Evolutionary conservation across 1,140 invertebrate species (phyloP), one percentile per base, ranked within the genome.

Genomic region (Cotesia glomerata): DNA sequence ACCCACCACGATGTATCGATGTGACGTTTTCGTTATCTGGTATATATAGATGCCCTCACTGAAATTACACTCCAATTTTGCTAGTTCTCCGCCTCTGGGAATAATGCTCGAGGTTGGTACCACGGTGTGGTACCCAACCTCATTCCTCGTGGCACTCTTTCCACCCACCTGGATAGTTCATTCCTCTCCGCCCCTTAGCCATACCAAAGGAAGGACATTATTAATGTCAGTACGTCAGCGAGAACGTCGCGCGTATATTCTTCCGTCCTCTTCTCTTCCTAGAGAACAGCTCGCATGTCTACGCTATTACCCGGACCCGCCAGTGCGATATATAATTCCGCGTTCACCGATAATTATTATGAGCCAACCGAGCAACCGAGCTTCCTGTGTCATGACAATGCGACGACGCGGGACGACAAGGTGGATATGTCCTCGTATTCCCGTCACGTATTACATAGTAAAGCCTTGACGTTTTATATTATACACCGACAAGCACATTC

Each of bases 261-360:
- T 66, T 69, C 14, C 69, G 73, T 70, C 52, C 68, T 71, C 13
- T 70, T 36, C 68, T 71, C 13, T 18, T 54, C n/a, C 52, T 54
- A 68, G 71, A 71, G 67, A 34, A 45, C 36, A 51, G 65, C 36
- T 75, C 69, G 74, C 74, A 75, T 75, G 74, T 75, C 70, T 75
- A 39, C 45, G 62, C 51, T 69, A 72, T 75, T 72, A 75, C 69
- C 73, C 45, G 68, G 58, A 70, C 71, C 51, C 75, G 73, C 78
- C 72, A 77, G 39, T 39, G 65, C 82, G 82, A 86, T 85, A 85
- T 85, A 85, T 85, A 86, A 86, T 86, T 85, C 84, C 78, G 75
- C 80, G 80, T 70, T 86, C 78, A 68, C 85, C 84, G 82, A 86
- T 86, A 86, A 86, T 86, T 86, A 85, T 86, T 85, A 81, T 84